Evolutionary conservation across 2,888 invertebrate species (phyloP).

Genomic region (Lepeophtheirus nordmannii): DNA sequence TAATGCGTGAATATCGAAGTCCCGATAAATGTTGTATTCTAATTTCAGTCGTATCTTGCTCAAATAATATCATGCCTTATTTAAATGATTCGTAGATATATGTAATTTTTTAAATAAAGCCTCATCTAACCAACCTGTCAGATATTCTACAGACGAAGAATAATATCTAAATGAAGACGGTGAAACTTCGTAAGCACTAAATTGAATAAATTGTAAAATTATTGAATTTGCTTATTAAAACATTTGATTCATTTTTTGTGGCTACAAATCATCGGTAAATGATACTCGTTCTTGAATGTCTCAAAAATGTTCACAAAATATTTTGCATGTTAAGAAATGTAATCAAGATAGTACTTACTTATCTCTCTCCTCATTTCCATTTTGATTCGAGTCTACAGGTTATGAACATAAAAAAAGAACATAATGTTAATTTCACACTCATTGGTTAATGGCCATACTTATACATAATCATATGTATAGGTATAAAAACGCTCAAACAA

Average conservation of each 20-base stretch:
- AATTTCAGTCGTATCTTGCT: neutral
- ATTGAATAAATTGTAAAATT: neutral
- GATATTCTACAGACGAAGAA: constrained; percentile 20
- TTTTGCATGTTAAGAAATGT: neutral
- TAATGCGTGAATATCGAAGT: neutral
- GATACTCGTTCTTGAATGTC: too few species aligned
- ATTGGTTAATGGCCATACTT: constrained; percentile 2
- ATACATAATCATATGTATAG: neutral
- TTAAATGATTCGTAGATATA: neutral
- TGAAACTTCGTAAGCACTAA: constrained; percentile 15
- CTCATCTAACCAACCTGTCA: constrained; percentile 11
- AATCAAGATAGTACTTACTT: constrained; percentile 49
- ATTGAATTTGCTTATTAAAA: neutral
- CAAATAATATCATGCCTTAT: neutral
- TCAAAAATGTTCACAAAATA: too few species aligned
- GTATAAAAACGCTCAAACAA: neutral
- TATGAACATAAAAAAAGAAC: neutral
- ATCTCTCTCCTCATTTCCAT: constrained; percentile 56
- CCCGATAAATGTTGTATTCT: neutral
- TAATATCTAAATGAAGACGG: constrained; percentile 22
- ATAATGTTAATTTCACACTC: neutral
- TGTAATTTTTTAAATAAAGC: neutral
- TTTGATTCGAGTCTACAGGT: constrained; percentile 13
- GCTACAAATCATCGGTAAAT: neutral
- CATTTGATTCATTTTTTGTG: neutral